Conservation (phyloP, 2,113 vertebrate genomes). For the Zapus hudsonius region DNA sequence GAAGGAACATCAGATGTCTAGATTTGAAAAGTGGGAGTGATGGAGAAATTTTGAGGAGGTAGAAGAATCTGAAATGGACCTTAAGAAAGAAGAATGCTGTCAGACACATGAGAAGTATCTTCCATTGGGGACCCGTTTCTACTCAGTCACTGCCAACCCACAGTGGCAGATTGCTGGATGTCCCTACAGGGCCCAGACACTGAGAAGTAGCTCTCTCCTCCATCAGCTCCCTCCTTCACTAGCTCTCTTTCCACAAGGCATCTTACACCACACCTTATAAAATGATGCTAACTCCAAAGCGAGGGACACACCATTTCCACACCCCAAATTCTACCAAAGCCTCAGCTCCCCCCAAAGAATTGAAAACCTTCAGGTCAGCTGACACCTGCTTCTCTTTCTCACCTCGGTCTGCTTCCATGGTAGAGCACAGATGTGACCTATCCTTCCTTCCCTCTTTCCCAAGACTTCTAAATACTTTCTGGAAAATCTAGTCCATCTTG, state of each 20-base stretch:
- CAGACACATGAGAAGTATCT: background rate
- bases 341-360: background rate
- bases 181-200: accelerated
- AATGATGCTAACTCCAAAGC: background rate
- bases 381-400: background rate
- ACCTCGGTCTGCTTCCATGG: accelerated
- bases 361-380: background rate
- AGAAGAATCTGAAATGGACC: background rate
- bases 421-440: background rate
- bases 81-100: background rate
- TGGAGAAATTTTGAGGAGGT: background rate
- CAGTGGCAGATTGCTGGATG: background rate
- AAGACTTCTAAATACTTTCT: background rate
- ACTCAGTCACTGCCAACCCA: too few species aligned
- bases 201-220: too few species aligned
- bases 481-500: background rate
- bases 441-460: background rate
- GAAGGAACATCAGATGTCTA: background rate
- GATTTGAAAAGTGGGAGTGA: background rate
- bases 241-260: accelerated
- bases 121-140: background rate
- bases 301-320: background rate
- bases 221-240: background rate
- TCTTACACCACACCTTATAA: background rate
- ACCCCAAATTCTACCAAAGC: background rate